Base-by-base conservation (phyloP, 2,888 invertebrate species). In the Branchellion lobata region DNA sequence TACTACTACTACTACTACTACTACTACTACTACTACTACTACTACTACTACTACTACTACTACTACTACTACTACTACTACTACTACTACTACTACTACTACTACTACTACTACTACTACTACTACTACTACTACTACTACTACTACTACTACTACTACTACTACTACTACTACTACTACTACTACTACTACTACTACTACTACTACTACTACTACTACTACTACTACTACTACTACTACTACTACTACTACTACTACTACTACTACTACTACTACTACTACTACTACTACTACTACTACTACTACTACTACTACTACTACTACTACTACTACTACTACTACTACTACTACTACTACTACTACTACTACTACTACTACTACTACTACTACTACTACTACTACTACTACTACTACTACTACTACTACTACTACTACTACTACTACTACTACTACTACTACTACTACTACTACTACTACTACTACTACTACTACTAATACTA, bases 241-340 rank as follows among this genome's bases (percentile, higher is more conserved):
- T 57, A 57, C 61, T 57, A 57, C 61, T 57, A n/a, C 61, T 57
- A n/a, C 61, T 57, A n/a, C 61, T 57, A 57, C 61, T 57, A 57
- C 61, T 57, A 57, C 61, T 57, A 57, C 61, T 57, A 57, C 61
- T 57, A 57, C 61, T 57, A 57, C 61, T 57, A 57, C 61, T 57
- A 57, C 61, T 57, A 57, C 61, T 57, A 57, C 61, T 57, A 57
- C 61, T 57, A 18, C 61, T 57, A 57, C 61, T 57, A 57, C 61
- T 57, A 57, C 61, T 57, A 57, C 61, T 57, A n/a, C 61, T 57
- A n/a, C 61, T 57, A n/a, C 61, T 57, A n/a, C 61, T 57, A 57
- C 61, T 57, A 57, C 61, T 57, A 57, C 61, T 57, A 57, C 61
- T 57, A 18, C 61, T 57, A 57, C 61, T 57, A 57, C 61, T 57